These are phyloP conservation scores for Ciconia nigra DNA, from an alignment of 2,797 vertebrate species.

Conservation along the genomic window DNA sequence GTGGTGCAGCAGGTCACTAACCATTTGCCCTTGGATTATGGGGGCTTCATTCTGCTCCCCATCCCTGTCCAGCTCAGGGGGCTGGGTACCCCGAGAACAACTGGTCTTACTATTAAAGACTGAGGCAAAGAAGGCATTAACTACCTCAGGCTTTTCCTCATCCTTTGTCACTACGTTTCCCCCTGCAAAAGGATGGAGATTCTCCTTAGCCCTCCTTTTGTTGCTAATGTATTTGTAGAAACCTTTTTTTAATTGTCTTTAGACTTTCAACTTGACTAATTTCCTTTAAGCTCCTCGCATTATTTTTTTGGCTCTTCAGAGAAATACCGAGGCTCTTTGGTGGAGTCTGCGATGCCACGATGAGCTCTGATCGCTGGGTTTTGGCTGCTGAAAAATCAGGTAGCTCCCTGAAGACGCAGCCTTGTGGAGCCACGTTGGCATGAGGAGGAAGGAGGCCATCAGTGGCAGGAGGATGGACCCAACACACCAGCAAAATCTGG, in stretches of 20 bases:
- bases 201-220: not conserved
- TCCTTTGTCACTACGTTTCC: not conserved
- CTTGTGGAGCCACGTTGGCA: too few relatives aligned
- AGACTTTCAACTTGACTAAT: not conserved
- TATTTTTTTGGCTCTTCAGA: not conserved
- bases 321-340: not conserved
- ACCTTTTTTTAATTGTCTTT: not conserved
- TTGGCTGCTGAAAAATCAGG: not conserved
- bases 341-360: rapidly evolving
- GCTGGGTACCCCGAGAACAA: too few relatives aligned
- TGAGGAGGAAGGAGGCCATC: not conserved
- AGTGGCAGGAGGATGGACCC: not conserved
- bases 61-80: too few relatives aligned
- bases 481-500: not conserved
- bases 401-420: rapidly evolving
- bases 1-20: too few relatives aligned
- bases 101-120: too few relatives aligned
- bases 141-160: not conserved
- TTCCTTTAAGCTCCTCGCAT: not conserved
- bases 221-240: not conserved
- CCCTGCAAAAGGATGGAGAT: not conserved
- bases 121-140: not conserved
- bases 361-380: not conserved
- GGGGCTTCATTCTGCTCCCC: too few relatives aligned
- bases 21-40: too few relatives aligned